These are phyloP conservation scores for Lasioglossum figueresi DNA, from an alignment of 2,888 invertebrate species.

Conservation along the genomic window DNA sequence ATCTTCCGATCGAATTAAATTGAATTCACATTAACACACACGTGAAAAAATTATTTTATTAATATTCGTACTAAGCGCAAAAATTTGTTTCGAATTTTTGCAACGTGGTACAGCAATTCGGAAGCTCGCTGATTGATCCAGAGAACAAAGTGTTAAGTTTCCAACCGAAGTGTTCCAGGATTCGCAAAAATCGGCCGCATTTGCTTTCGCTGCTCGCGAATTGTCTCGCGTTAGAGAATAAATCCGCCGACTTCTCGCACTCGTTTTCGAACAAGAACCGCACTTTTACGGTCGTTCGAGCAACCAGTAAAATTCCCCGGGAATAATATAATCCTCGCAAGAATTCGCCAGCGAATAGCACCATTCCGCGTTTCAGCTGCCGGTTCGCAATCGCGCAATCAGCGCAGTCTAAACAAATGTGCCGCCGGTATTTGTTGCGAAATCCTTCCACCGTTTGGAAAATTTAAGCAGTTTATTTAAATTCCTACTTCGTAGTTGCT, in stretches of 20 bases:
- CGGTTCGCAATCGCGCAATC: conserved; percentile 8
- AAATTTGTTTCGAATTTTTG: too few relatives aligned
- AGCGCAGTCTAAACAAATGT: conserved; percentile 30
- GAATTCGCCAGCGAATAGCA: not conserved
- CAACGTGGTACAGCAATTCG: not conserved
- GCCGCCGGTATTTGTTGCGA: conserved; percentile 35
- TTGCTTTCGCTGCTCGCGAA: not conserved
- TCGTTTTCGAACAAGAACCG: not conserved
- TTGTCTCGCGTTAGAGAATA: not conserved
- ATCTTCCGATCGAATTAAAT: not conserved
- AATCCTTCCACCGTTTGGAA: conserved; percentile 35
- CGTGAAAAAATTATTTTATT: not conserved
- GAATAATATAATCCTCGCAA: conserved; percentile 1
- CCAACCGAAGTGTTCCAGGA: not conserved
- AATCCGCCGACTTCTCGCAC: not conserved
- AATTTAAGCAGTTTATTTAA: conserved; percentile 40
- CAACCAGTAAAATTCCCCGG: not conserved
- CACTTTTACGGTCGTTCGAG: not conserved
- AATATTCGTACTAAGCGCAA: not conserved
- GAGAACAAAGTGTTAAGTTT: not conserved
- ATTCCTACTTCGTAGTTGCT: not conserved
- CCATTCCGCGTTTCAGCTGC: conserved; percentile 2
- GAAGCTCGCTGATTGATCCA: not conserved
- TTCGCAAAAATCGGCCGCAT: not conserved
- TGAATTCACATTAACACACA: not conserved